A percentile compares a stretch with the other conserved stretches of the same genome.
Conservation (phyloP, 2,888 invertebrate genomes). For the Ypsolopha sequella region DNA sequence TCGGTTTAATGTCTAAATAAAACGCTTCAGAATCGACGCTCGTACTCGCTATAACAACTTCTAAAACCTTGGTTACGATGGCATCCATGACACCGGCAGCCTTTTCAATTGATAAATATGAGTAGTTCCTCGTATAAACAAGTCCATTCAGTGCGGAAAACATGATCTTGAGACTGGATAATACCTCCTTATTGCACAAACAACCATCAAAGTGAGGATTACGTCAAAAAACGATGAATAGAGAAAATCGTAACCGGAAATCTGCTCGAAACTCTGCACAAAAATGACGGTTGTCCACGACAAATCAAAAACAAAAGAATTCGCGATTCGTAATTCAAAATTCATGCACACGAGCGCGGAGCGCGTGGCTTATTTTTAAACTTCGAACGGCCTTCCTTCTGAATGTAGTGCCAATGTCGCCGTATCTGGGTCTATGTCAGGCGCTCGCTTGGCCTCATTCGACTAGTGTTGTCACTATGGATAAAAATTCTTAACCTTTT, state of each 20-base stretch:
- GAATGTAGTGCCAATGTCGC: slow-evolving; percentile 71
- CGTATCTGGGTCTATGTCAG: slow-evolving; percentile 66
- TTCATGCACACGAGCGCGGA: slow-evolving; percentile 25
- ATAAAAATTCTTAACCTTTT: slow-evolving; percentile 19
- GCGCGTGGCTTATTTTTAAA: slow-evolving; percentile 56
- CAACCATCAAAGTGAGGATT: background rate
- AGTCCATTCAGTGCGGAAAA: too few species aligned
- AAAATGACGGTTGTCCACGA: too few species aligned
- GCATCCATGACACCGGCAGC: background rate
- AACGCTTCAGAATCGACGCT: too few species aligned
- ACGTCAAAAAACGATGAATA: background rate
- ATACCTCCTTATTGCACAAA: too few species aligned
- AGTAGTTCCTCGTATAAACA: background rate
- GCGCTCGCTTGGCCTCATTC: slow-evolving; percentile 39
- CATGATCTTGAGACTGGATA: too few species aligned
- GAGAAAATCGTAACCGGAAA: slow-evolving; percentile 5
- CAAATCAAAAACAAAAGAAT: too few species aligned
- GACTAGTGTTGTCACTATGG: slow-evolving; percentile 15
- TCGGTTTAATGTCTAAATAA: too few species aligned
- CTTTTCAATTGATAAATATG: slow-evolving; percentile 1
- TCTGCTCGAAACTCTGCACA: too few species aligned
- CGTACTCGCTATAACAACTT: too few species aligned
- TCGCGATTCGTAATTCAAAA: slow-evolving; percentile 23
- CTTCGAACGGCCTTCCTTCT: slow-evolving; percentile 54
- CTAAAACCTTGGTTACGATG: background rate